Conservation (phyloP, 2,888 invertebrate species). For the Hypercompe scribonia region DNA sequence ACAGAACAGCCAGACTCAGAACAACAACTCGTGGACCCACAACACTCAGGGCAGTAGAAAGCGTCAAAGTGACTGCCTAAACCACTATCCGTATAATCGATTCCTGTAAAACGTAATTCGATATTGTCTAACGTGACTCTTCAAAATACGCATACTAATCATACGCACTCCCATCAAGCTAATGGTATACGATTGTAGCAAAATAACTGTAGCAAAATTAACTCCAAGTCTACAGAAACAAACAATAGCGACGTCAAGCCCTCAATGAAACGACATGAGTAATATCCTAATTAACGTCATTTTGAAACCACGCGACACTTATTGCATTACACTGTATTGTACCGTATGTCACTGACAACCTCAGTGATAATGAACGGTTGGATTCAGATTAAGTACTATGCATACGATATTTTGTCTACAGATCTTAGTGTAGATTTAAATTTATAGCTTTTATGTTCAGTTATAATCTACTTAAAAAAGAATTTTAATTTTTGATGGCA, state of each 20-base stretch:
- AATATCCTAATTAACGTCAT: slow-evolving; percentile 12
- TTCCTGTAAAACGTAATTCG: too few relatives aligned
- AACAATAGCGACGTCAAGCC: slow-evolving; percentile 1
- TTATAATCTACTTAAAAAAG: not conserved
- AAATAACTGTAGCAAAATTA: not conserved
- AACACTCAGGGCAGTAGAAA: too few relatives aligned
- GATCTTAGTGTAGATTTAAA: not conserved
- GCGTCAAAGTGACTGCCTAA: too few relatives aligned
- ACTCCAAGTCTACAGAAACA: slow-evolving; percentile 6
- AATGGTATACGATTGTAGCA: not conserved
- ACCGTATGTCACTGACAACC: slow-evolving; percentile 11
- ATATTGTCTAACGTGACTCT: too few relatives aligned
- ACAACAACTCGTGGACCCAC: too few relatives aligned
- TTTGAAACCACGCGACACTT: slow-evolving; percentile 8
- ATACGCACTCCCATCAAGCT: too few relatives aligned
- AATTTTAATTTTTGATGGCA: not conserved
- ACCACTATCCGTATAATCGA: too few relatives aligned
- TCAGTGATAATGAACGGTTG: slow-evolving; percentile 9
- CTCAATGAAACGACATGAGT: not conserved
- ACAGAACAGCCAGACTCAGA: too few relatives aligned
- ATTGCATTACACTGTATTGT: slow-evolving; percentile 24
- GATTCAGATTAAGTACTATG: not conserved
- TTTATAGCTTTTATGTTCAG: not conserved
- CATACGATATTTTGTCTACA: not conserved
- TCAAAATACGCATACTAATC: too few relatives aligned